Percentiles rank a stretch among this genome's conserved stretches.
Conservation (phyloP, 2,888 invertebrate species). For the Polyommatus iphigenia region DNA sequence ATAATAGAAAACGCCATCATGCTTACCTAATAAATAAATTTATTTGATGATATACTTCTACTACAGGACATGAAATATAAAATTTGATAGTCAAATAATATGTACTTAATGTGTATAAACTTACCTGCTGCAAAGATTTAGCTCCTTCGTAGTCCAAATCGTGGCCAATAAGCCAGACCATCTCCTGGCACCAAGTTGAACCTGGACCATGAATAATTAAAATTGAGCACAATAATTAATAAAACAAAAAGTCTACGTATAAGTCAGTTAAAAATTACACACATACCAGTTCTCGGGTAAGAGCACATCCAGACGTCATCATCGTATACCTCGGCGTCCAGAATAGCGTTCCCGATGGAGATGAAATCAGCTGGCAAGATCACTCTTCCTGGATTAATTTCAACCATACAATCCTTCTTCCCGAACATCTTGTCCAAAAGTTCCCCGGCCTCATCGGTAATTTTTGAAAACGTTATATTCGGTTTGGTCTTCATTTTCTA, state of each 20-base stretch:
- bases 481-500: slow-evolving; percentile 65
- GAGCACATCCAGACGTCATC: slow-evolving; percentile 93
- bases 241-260: background rate
- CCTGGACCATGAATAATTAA: slow-evolving; percentile 66
- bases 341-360: slow-evolving; percentile 84
- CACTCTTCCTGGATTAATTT: slow-evolving; percentile 86
- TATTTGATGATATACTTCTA: background rate
- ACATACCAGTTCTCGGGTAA: slow-evolving; percentile 91
- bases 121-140: slow-evolving; percentile 77
- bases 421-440: slow-evolving; percentile 85
- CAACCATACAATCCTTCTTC: slow-evolving; percentile 84
- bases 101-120: slow-evolving; percentile 38
- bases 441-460: slow-evolving; percentile 80
- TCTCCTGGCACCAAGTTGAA: slow-evolving; percentile 96
- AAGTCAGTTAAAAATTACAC: background rate
- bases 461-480: slow-evolving; percentile 76
- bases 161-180: slow-evolving; percentile 93
- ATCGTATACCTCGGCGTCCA: slow-evolving; percentile 85
- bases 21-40: background rate
- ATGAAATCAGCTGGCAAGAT: slow-evolving; percentile 85
- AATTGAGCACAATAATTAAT: background rate
- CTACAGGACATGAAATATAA: background rate
- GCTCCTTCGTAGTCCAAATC: slow-evolving; percentile 89
- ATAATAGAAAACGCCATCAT: too few relatives aligned
- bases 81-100: too few relatives aligned